Evolutionary conservation across 2,888 invertebrate genomes (phyloP).

Genomic region (Aleiodes testaceus): DNA sequence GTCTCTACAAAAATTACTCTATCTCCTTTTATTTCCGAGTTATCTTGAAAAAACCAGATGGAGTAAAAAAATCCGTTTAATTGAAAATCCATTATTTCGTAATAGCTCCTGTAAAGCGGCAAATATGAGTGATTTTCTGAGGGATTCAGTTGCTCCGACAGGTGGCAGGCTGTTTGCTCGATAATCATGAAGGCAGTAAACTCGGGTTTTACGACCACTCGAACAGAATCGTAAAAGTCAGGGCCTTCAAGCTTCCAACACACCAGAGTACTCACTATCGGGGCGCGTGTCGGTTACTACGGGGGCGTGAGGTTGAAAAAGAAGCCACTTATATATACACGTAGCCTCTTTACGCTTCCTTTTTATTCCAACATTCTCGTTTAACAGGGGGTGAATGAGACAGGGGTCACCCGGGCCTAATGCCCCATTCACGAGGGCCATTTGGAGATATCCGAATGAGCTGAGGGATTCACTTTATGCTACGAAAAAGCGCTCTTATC

Average conservation of each 20-base stretch:
- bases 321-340: conserved; percentile 28
- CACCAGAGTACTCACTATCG: conserved; percentile 49
- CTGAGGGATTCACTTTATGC: conserved; percentile 39
- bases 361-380: conserved; percentile 1
- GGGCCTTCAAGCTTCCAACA: conserved; percentile 69
- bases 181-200: conserved; percentile 75
- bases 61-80: no score
- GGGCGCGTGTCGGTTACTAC: conserved; percentile 72
- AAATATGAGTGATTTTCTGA: conserved; percentile 51
- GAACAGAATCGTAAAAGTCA: conserved; percentile 77
- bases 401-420: conserved; percentile 67
- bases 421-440: conserved; percentile 65
- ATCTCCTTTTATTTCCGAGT: background rate
- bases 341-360: conserved; percentile 23
- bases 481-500: background rate
- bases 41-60: background rate
- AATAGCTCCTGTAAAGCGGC: background rate
- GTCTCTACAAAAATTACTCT: no score
- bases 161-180: conserved; percentile 73
- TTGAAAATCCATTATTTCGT: no score
- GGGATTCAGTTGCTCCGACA: conserved; percentile 66
- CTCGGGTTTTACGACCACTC: conserved; percentile 77
- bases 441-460: conserved; percentile 62
- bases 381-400: background rate
- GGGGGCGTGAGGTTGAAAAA: conserved; percentile 61